Conservation (phyloP, 2,797 vertebrate species). For the Oophaga sylvatica region DNA sequence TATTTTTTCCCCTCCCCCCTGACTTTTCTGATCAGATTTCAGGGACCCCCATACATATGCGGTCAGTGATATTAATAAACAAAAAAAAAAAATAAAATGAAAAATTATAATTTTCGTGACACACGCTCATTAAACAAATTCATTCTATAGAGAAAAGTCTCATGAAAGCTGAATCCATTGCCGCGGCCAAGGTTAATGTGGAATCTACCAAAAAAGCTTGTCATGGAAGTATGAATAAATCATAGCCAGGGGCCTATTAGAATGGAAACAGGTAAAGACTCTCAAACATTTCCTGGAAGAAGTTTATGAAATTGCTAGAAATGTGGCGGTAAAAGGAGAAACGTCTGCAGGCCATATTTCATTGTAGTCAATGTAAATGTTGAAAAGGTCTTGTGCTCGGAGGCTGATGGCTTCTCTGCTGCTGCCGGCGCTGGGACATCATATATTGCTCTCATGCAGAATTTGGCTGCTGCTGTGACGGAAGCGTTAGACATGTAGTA, state of each 20-base stretch:
- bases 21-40: too few species aligned
- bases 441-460: background rate
- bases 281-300: background rate
- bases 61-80: too few species aligned
- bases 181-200: background rate
- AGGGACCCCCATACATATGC: too few species aligned
- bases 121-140: background rate
- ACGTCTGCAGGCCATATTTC: slow-evolving; percentile 17
- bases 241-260: background rate
- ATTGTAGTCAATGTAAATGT: slow-evolving; percentile 28
- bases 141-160: background rate
- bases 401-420: background rate
- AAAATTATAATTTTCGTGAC: background rate
- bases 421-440: background rate
- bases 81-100: too few species aligned
- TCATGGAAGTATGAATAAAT: slow-evolving; percentile 7
- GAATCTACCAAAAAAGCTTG: background rate
- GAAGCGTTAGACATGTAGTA: background rate
- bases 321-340: background rate
- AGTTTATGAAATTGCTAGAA: slow-evolving; percentile 1
- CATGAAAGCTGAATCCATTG: background rate
- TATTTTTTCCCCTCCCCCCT: too few species aligned
- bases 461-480: background rate
- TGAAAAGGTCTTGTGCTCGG: slow-evolving; percentile 8
- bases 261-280: background rate